Percentiles rank a stretch among this genome's conserved stretches.
These are phyloP conservation scores for Hystrix cristata DNA, from an alignment of 2,113 vertebrate species.

Conservation along the genomic window DNA sequence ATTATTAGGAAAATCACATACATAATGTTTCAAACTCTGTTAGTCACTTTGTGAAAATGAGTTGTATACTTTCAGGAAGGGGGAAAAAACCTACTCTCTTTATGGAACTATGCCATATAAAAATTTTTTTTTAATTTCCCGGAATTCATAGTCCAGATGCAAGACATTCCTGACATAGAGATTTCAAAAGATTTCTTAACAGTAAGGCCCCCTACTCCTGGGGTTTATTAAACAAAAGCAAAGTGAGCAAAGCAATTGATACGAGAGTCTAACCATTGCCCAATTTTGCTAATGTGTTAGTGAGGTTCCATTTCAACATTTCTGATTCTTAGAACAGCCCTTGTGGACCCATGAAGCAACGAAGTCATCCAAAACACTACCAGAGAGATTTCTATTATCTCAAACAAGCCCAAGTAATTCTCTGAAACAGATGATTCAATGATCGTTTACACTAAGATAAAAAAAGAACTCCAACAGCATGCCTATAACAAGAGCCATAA, in stretches of 20 bases:
- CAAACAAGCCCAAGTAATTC: constrained; percentile 68
- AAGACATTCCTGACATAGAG: constrained; percentile 59
- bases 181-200: not conserved
- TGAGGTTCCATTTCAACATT: constrained; percentile 71
- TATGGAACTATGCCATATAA: constrained; percentile 41
- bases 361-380: constrained; percentile 65
- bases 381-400: constrained; percentile 52
- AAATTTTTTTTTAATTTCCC: constrained; percentile 49
- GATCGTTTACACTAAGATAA: constrained; percentile 56
- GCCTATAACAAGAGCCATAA: not conserved
- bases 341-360: constrained; percentile 61
- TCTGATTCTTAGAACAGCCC: constrained; percentile 69
- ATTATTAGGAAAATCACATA: constrained; percentile 24
- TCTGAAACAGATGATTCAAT: constrained; percentile 59
- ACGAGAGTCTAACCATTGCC: not conserved
- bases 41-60: constrained; percentile 50
- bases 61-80: constrained; percentile 16
- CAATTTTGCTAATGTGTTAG: constrained; percentile 43
- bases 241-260: constrained; percentile 47
- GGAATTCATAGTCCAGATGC: constrained; percentile 4
- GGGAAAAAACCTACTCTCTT: not conserved
- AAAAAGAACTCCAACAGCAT: not conserved
- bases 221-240: constrained; percentile 75
- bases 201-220: constrained; percentile 20
- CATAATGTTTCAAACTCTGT: not conserved